Evolutionary conservation across 2,888 invertebrate genomes (phyloP), one percentile per base, ranked within the genome.

Genomic region (Ametastegia equiseti): DNA sequence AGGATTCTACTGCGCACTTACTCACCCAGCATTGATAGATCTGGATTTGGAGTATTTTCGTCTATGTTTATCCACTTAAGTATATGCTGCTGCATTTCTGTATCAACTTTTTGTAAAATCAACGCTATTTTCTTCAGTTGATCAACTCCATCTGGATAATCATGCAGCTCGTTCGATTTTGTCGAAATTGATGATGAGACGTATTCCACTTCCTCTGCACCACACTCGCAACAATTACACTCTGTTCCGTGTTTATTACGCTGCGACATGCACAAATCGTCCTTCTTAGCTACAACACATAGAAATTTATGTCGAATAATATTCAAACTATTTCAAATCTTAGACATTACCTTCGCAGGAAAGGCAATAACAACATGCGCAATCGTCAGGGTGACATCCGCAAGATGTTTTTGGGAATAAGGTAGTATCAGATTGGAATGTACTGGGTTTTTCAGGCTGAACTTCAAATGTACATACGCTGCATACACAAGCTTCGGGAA

Each of bases 61-160:
- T 19, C 5, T 33, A 23, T 54, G 19, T 54, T 39, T 11, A 54
- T 19, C 75, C 75, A 75, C 36, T 30, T 78, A 13, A 63, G 45
- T 42, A 86, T 86, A 0, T 83, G 81, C 6, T 80, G 33, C 2
- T 42, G 39, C 71, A 80, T 82, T 36, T 81, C 65, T 0, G 80
- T 73, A 67, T 78, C 79, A 11, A 86, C 82, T 6, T 9, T 69
- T 15, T 81, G 81, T 23, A 86, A 45, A 57, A 86, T 85, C n/a
- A 81, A 45, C 7, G 42, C 42, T 6, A 85, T 82, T n/a, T 83
- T 83, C 3, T 83, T 54, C n/a, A 77, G 45, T 11, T n/a, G 11
- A 27, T 65, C 63, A 47, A 63, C 13, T 30, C 36, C 77, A 47
- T 60, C 60, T 27, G 60, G 60, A 60, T 73, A 42, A 23, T 75